A percentile compares a stretch with the other conserved stretches of the same genome.
Conservation (phyloP, 2,113 vertebrate genomes). For the Phrynosoma blainvillii region DNA sequence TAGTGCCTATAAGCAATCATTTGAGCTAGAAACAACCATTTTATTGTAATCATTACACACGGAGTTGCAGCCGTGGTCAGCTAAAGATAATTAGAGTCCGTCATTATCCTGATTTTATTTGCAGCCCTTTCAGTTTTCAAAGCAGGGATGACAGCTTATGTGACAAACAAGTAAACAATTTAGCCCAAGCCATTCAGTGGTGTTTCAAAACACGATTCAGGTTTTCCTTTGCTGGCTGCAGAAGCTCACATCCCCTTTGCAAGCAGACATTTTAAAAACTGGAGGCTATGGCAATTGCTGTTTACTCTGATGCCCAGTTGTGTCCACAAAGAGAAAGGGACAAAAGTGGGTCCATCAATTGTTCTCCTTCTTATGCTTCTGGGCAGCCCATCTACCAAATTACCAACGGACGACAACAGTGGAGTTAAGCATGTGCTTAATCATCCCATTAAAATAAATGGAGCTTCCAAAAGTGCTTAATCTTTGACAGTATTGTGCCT, state of each 20-base stretch:
- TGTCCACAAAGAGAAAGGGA: background rate
- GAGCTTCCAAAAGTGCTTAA: slow-evolving; percentile 6
- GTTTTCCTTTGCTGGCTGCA: background rate
- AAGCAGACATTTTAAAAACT: background rate
- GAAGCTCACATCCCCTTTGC: background rate
- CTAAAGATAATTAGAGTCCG: background rate
- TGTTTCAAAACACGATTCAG: background rate
- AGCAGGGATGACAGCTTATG: background rate
- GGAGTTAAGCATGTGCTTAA: background rate
- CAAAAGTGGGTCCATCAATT: background rate
- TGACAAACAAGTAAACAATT: background rate
- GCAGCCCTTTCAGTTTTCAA: background rate
- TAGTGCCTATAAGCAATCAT: background rate
- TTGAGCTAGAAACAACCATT: background rate
- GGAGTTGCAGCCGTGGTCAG: too few species aligned
- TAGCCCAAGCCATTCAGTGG: background rate
- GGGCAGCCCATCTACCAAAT: background rate
- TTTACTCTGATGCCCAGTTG: background rate
- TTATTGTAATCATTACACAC: background rate
- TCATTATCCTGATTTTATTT: too few species aligned
- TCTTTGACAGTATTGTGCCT: background rate
- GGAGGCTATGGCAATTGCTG: background rate
- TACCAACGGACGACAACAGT: background rate
- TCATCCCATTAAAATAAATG: slow-evolving; percentile 1
- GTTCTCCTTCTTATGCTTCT: background rate